A percentile compares a stretch with the other conserved stretches of the same genome.
Evolutionary conservation across 2,113 vertebrate genomes (phyloP).

Genomic region (Picathartes gymnocephalus): DNA sequence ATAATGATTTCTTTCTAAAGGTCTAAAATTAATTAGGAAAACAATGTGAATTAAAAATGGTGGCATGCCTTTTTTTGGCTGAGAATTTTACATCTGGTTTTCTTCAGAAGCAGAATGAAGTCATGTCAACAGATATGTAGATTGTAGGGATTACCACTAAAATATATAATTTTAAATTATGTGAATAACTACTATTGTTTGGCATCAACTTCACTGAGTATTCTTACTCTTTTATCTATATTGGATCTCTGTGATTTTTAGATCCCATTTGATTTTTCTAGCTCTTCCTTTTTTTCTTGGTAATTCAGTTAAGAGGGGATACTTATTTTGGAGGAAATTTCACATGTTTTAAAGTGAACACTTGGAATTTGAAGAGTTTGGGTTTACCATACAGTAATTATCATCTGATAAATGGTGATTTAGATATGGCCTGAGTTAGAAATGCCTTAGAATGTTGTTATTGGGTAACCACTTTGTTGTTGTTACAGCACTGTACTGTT

Average conservation of each 20-base stretch:
- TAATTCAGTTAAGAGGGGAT: not conserved
- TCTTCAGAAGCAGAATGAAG: not conserved
- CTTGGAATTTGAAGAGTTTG: not conserved
- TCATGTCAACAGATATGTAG: not conserved
- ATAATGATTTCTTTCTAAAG: not conserved
- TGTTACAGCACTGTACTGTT: not conserved
- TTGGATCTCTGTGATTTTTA: not conserved
- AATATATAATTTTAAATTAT: not conserved
- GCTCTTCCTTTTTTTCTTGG: not conserved
- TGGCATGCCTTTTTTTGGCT: not conserved
- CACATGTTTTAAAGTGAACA: not conserved
- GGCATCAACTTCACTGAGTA: not conserved
- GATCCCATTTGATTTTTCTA: not conserved
- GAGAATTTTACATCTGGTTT: not conserved
- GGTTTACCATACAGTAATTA: not conserved
- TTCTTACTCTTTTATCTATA: not conserved
- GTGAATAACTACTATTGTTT: not conserved
- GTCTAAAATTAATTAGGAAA: not conserved
- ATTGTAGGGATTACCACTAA: not conserved
- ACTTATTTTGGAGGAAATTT: not conserved
- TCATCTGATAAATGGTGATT: not conserved
- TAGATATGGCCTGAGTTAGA: not conserved
- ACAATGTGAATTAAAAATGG: not conserved
- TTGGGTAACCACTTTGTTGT: not conserved
- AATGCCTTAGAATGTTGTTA: not conserved